These are phyloP conservation scores for Calidris pygmaea DNA, from an alignment of 2,113 vertebrate genomes.

Conservation along the genomic window DNA sequence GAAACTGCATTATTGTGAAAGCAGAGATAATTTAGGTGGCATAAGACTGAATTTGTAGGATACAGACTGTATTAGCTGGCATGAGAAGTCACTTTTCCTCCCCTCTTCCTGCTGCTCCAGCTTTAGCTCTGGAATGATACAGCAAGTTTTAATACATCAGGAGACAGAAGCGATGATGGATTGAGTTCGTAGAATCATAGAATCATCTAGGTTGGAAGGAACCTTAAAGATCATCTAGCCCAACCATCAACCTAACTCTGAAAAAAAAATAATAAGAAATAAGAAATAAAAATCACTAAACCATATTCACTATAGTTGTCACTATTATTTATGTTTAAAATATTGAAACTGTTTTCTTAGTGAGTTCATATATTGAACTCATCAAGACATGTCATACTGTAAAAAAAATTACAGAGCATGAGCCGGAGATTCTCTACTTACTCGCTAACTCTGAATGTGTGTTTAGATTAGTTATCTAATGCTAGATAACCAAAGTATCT, in stretches of 20 bases:
- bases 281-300: too few species aligned
- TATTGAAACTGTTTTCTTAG: background rate
- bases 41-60: background rate
- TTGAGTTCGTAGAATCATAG: too few species aligned
- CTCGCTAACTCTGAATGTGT: background rate
- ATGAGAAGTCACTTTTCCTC: background rate
- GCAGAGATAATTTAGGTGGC: background rate
- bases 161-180: background rate
- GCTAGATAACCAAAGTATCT: background rate
- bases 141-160: background rate
- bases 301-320: background rate
- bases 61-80: background rate
- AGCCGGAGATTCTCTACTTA: background rate
- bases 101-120: background rate
- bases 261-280: too few species aligned
- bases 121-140: background rate
- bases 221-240: too few species aligned
- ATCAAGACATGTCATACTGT: background rate
- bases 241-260: too few species aligned
- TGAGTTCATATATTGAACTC: background rate
- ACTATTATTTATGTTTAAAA: background rate
- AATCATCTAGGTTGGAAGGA: too few species aligned
- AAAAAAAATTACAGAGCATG: background rate
- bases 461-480: background rate
- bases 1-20: background rate